These are phyloP conservation scores for Epirrita christyi DNA, from an alignment of 2,888 invertebrate genomes.

Conservation along the genomic window DNA sequence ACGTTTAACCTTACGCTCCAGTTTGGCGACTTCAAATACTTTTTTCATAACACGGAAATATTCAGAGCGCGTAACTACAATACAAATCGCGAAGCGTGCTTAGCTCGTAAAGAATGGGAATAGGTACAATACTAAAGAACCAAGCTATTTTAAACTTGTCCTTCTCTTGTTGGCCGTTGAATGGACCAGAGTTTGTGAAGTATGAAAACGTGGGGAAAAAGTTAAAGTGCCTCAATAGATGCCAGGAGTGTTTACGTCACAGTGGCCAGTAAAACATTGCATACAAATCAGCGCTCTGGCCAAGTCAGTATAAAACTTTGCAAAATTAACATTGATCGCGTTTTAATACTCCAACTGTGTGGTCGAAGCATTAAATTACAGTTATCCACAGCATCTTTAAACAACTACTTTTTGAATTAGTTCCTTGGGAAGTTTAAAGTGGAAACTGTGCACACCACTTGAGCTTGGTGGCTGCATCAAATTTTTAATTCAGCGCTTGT, in stretches of 20 bases:
- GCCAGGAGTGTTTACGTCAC: constrained; percentile 51
- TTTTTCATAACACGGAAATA: constrained; percentile 21
- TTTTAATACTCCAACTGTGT: constrained; percentile 59
- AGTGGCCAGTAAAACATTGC: constrained; percentile 53
- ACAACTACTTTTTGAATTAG: constrained; percentile 59
- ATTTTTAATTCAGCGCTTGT: constrained; percentile 26
- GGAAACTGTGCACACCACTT: constrained; percentile 25
- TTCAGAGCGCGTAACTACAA: constrained; percentile 21
- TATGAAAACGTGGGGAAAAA: constrained; percentile 54
- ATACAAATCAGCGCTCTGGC: constrained; percentile 64
- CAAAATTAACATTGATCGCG: constrained; percentile 66
- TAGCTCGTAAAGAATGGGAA: constrained; percentile 24
- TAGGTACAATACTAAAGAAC: constrained; percentile 40
- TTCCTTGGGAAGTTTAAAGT: constrained; percentile 40
- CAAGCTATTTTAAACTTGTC: constrained; percentile 44
- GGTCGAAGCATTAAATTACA: constrained; percentile 57
- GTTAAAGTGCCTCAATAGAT: constrained; percentile 55
- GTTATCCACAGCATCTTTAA: constrained; percentile 54
- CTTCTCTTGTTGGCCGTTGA: constrained; percentile 46
- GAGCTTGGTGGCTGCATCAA: constrained; percentile 33
- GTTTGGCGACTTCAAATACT: constrained; percentile 9
- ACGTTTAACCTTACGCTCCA: too few species aligned
- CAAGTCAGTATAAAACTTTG: constrained; percentile 54
- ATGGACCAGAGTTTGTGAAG: constrained; percentile 41
- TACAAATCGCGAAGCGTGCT: constrained; percentile 20